These are phyloP conservation scores for Rattus norvegicus DNA, from an alignment of 2,113 vertebrate genomes.

Conservation along the genomic window DNA sequence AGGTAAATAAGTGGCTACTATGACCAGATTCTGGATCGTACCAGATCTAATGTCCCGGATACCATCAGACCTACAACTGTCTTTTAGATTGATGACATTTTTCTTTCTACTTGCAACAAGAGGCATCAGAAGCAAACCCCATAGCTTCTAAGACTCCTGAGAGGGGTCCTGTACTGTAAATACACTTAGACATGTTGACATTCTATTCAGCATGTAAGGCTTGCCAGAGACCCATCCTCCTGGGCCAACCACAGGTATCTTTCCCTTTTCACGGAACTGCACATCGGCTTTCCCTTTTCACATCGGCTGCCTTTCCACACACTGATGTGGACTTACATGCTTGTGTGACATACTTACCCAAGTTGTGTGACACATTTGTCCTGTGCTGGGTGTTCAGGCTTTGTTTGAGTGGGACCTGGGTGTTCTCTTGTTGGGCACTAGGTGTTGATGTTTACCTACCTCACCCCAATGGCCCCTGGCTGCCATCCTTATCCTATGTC, in stretches of 20 bases:
- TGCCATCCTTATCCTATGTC: not conserved
- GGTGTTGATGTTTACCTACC: accelerated
- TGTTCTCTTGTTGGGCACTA: too few species aligned
- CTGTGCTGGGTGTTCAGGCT: too few species aligned
- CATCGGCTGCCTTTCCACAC: not conserved
- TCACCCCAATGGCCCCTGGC: not conserved
- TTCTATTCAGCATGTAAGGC: not conserved
- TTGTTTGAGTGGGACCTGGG: not conserved
- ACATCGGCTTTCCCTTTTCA: conserved; percentile 25
- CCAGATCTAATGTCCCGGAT: accelerated
- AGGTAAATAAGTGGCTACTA: accelerated
- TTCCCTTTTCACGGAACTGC: not conserved
- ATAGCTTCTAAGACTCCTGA: not conserved
- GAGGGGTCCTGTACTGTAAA: accelerated
- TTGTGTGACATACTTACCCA: not conserved
- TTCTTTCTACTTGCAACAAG: not conserved
- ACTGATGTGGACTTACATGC: accelerated
- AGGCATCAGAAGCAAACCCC: not conserved
- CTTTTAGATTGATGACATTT: not conserved
- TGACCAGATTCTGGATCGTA: not conserved
- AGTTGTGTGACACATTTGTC: not conserved
- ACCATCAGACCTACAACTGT: not conserved
- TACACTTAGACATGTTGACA: not conserved
- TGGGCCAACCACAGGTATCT: not conserved
- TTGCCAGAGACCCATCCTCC: not conserved